Evolutionary conservation across 2,888 invertebrate genomes (phyloP), one percentile per base, ranked within the genome.

Genomic region (Spodoptera littoralis): DNA sequence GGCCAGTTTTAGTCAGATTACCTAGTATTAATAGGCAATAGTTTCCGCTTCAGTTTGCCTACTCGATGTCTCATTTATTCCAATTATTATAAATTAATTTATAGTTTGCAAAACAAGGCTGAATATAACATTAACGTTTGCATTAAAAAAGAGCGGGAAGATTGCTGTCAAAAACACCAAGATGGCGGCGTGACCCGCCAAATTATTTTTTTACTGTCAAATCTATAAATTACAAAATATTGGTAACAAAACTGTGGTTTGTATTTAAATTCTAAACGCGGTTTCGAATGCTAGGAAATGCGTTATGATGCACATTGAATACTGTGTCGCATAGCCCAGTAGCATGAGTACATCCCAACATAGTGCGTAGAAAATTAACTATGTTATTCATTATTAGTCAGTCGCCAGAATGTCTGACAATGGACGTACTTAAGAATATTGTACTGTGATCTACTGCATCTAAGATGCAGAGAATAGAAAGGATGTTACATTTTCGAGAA

Each of bases 1-100:
- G 80, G 76, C 47, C 53, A 66, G 73, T 71, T 64, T 80, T 70
- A 75, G 70, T 65, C 24, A 67, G 65, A 65, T 69, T 77, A 65
- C 73, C 70, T 71, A 75, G 65, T 74, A 78, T 52, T 79, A 73
- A 70, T 73, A 77, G 76, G 68, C 73, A 69, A 75, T 65, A 65
- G 64, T 73, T 68, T 71, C 73, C 78, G 60, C 57, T 56, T 67
- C 12, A 24, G 24, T 54, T 59, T 65, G 56, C 70, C 57, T 54
- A 65, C 68, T 60, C 70, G 53, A 36, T 58, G 66, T 51, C 55
- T 43, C 47, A 68, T 48, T 66, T 56, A 53, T 61, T 36, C 8
- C 8, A 50, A 44, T 8, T 27, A n/a, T 11, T 6, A 24, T 42
- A 13, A 59, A 53, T 69, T 59, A 58, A 56, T 56, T 51, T 43